These are phyloP conservation scores for Eunapius fragilis DNA, from an alignment of 37 sponge, comb jelly and placozoan genomes.

Conservation along the genomic window DNA sequence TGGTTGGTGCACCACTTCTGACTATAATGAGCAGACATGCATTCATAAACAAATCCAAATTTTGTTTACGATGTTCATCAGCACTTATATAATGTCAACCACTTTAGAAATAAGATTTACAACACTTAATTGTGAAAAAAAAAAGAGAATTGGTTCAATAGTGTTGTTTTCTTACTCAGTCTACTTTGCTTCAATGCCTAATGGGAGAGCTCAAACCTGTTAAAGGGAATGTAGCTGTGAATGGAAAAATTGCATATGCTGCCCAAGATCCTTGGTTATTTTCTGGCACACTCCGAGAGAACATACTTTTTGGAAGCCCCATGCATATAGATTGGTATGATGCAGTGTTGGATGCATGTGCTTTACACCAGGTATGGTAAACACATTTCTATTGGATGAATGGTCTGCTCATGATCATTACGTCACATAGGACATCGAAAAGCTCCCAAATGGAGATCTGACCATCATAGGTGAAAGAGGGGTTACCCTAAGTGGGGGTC, in stretches of 20 bases:
- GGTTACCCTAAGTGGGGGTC: conserved; percentile 94
- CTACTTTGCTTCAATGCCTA: conserved; percentile 63
- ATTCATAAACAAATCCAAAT: too few species aligned
- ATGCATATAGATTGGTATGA: conserved; percentile 40
- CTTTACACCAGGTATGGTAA: conserved; percentile 49
- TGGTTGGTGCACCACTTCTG: too few species aligned
- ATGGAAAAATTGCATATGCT: conserved; percentile 58
- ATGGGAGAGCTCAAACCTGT: conserved; percentile 53
- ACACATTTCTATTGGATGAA: not conserved
- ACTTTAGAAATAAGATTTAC: too few species aligned
- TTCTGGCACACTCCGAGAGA: conserved; percentile 76
- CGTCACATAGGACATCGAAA: conserved; percentile 74
- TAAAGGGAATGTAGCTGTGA: conserved; percentile 34
- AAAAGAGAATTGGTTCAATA: too few species aligned
- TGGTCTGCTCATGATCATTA: not conserved
- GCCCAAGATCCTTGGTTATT: conserved; percentile 80
- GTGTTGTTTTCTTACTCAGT: conserved; percentile 39
- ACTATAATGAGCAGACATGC: too few species aligned
- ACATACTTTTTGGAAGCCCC: conserved; percentile 73
- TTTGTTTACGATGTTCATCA: too few species aligned
- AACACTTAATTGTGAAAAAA: too few species aligned
- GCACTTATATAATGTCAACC: too few species aligned
- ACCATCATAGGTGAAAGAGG: conserved; percentile 92
- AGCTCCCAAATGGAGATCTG: conserved; percentile 71
- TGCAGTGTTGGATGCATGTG: conserved; percentile 56